Evolutionary conservation across 1,140 invertebrate species (phyloP), one percentile per base, ranked within the genome.

Genomic region (Muscidifurax raptorellus): DNA sequence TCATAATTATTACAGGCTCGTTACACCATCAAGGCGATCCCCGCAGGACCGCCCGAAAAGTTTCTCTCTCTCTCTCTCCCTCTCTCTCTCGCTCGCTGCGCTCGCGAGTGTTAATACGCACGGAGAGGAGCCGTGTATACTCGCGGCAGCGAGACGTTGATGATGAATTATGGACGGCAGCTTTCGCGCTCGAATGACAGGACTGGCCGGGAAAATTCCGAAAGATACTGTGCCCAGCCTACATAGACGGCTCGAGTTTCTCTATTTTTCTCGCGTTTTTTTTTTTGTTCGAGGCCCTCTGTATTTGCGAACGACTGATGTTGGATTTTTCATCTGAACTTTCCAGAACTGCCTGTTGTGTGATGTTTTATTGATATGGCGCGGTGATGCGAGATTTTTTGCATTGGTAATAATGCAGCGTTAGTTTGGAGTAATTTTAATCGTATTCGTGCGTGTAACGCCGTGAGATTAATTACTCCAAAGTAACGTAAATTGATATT

Each of bases 1-100:
- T 91, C 88, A 90, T 91, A 90, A 91, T 91, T 91, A 90, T 91
- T 91, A 90, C 86, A 89, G 87, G 87, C 90, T 81, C 79, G 84
- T 89, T 89, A 88, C 83, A 75, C 79, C 84, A 69, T 82, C 80
- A 74, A 86, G 84, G 80, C 82, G 67, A 76, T 86, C 80, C 69
- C 36, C 84, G 74, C 76, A 81, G 86, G 84, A 89, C 71, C 75
- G 77, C 28, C 74, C 83, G 71, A 86, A 86, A 87, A 87, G 76
- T 88, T 86, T 40, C 36, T 40, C 36, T 40, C 36, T 40, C 36
- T 36, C 36, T 36, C 36, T 36, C 36, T 36, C 36, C 9, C 5
- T 36, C 36, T 6, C 36, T 40, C 9, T 40, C 36, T 40, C 36
- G 5, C 36, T 40, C 5, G 2, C 2, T 6, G 32, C 32, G 76